Conservation (phyloP, 2,888 invertebrate genomes). For the Pseudeuparius sepicola region DNA sequence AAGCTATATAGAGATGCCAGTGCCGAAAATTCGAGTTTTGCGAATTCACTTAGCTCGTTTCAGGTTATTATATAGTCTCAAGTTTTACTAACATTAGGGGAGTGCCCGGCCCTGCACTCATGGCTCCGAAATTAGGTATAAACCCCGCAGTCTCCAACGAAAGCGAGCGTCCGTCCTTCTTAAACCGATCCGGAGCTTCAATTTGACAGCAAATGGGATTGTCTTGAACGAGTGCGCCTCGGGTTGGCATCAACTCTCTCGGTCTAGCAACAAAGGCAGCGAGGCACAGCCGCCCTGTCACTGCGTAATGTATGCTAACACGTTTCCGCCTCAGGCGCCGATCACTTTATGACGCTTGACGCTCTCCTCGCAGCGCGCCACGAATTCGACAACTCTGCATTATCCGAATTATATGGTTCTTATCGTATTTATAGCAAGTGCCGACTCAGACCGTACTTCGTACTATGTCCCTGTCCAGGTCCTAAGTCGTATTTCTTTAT, state of each 20-base stretch:
- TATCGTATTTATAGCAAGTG: slow-evolving; percentile 20
- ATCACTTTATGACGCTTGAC: slow-evolving; percentile 37
- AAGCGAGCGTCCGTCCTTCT: too few species aligned
- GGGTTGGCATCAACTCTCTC: slow-evolving; percentile 40
- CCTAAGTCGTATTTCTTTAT: too few species aligned
- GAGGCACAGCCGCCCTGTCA: slow-evolving; percentile 36
- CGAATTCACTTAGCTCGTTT: too few species aligned
- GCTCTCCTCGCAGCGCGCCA: slow-evolving; percentile 25
- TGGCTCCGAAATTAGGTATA: too few species aligned
- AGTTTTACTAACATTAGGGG: too few species aligned
- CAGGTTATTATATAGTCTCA: too few species aligned
- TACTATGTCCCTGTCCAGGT: too few species aligned
- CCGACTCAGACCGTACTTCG: too few species aligned
- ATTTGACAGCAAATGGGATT: slow-evolving; percentile 40
- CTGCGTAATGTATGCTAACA: slow-evolving; percentile 41
- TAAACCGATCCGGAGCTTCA: slow-evolving; percentile 36
- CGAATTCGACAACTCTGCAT: slow-evolving; percentile 28
- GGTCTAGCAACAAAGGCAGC: slow-evolving; percentile 37
- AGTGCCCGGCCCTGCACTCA: too few species aligned
- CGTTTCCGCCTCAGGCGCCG: slow-evolving; percentile 37
- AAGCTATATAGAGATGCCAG: too few species aligned
- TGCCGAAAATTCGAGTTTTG: too few species aligned
- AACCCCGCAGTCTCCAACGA: too few species aligned
- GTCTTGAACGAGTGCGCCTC: slow-evolving; percentile 38
- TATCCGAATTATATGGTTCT: slow-evolving; percentile 28